These are phyloP conservation scores for Melanchra persicariae DNA, from an alignment of 2,888 invertebrate species.

Conservation along the genomic window DNA sequence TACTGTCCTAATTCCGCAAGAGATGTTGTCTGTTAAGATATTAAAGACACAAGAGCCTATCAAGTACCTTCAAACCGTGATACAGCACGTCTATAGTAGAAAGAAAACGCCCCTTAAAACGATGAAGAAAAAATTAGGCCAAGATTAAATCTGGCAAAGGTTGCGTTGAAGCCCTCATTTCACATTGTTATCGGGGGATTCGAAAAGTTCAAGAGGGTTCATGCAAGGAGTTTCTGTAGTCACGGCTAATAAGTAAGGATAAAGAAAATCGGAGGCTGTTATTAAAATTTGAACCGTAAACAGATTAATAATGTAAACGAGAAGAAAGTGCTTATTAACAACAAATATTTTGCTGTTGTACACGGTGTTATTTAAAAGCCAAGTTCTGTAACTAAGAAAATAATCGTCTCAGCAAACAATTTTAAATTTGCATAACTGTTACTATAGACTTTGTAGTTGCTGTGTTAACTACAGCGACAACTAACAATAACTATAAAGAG, in stretches of 20 bases:
- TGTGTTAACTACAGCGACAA: slow-evolving; percentile 55
- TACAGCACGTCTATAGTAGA: slow-evolving; percentile 71
- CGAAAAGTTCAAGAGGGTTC: slow-evolving; percentile 67
- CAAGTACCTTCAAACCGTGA: slow-evolving; percentile 69
- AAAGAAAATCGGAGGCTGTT: slow-evolving; percentile 52
- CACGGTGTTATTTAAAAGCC: slow-evolving; percentile 22
- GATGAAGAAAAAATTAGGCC: slow-evolving; percentile 68
- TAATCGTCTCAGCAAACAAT: slow-evolving; percentile 50
- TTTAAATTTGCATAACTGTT: slow-evolving; percentile 59
- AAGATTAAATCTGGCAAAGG: slow-evolving; percentile 73
- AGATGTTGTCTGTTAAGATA: slow-evolving; percentile 76
- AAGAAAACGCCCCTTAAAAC: slow-evolving; percentile 61
- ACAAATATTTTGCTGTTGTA: slow-evolving; percentile 3
- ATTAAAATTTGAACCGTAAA: slow-evolving; percentile 23
- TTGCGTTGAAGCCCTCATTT: slow-evolving; percentile 65
- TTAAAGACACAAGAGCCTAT: slow-evolving; percentile 75
- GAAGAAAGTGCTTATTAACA: slow-evolving; percentile 6
- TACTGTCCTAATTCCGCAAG: slow-evolving; percentile 69
- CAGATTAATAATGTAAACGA: slow-evolving; percentile 12
- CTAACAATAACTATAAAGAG: slow-evolving; percentile 58
- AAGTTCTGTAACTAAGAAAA: slow-evolving; percentile 39
- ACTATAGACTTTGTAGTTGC: slow-evolving; percentile 50
- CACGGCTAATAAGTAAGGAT: slow-evolving; percentile 56
- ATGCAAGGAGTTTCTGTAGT: slow-evolving; percentile 58
- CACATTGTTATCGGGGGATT: slow-evolving; percentile 71